Conservation (phyloP, 2,113 vertebrate species). For the Carlito syrichta region DNA sequence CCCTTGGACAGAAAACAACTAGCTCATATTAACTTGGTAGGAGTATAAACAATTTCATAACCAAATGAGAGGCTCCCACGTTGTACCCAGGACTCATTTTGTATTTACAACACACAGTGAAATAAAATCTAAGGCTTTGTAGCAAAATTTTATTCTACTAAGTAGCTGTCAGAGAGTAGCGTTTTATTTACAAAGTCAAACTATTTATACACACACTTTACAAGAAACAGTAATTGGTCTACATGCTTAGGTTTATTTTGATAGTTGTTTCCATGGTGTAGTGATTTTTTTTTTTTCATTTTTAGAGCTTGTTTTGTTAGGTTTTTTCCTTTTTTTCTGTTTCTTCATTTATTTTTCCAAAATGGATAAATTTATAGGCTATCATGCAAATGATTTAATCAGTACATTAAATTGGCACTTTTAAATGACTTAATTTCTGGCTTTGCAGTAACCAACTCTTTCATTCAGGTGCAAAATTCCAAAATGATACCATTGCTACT, state of each 20-base stretch:
- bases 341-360: neutral
- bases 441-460: neutral
- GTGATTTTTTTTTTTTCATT: neutral
- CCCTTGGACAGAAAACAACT: neutral
- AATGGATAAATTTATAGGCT: neutral
- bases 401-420: neutral
- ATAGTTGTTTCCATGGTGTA: constrained; percentile 40
- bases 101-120: constrained; percentile 33
- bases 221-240: constrained; percentile 39
- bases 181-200: constrained; percentile 60
- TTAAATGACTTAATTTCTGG: neutral
- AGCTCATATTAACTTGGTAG: neutral
- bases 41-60: neutral
- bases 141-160: constrained; percentile 33
- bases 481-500: neutral
- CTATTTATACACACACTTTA: constrained; percentile 47
- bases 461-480: neutral
- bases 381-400: constrained; percentile 30
- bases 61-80: neutral
- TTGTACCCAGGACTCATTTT: neutral
- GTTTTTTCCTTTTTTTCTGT: neutral
- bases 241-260: constrained; percentile 29
- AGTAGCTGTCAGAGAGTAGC: constrained; percentile 45
- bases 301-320: constrained; percentile 6
- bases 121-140: constrained; percentile 24